A percentile compares a stretch with the other conserved stretches of the same genome.
These are phyloP conservation scores for Amphipyra tragopoginis DNA, from an alignment of 2,888 invertebrate genomes.

Conservation along the genomic window DNA sequence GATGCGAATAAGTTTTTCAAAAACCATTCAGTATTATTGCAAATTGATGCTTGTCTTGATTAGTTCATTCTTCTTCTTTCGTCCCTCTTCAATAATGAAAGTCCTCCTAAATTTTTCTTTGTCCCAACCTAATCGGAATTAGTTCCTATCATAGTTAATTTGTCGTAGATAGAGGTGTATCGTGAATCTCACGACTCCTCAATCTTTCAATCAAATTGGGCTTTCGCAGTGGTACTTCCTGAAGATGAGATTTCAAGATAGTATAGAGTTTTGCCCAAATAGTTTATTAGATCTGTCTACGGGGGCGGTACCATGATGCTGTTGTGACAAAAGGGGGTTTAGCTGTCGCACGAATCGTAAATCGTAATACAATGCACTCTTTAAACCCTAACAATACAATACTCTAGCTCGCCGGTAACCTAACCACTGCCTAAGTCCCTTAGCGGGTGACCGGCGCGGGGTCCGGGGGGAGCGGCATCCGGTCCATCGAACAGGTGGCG, in stretches of 20 bases:
- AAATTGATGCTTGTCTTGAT: too few relatives aligned
- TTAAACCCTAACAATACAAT: slow-evolving; percentile 27
- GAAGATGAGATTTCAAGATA: background rate
- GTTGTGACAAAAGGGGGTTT: background rate
- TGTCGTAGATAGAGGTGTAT: background rate
- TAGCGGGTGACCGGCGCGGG: slow-evolving; percentile 47
- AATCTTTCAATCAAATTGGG: too few relatives aligned
- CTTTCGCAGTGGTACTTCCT: too few relatives aligned
- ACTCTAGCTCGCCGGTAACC: slow-evolving; percentile 57
- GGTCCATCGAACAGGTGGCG: slow-evolving; percentile 86
- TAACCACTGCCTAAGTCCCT: slow-evolving; percentile 63
- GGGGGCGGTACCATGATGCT: background rate
- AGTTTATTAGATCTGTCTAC: background rate
- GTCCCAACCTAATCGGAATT: too few relatives aligned
- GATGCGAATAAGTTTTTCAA: too few relatives aligned
- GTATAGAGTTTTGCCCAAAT: background rate
- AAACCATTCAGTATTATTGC: too few relatives aligned
- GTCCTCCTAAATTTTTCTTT: too few relatives aligned
- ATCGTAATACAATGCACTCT: background rate
- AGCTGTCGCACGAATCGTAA: background rate
- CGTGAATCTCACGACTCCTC: too few relatives aligned
- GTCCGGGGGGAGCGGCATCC: slow-evolving; percentile 79
- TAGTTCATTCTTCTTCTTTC: too few relatives aligned
- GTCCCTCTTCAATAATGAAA: too few relatives aligned
- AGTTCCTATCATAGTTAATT: background rate